Percentiles rank a stretch among this genome's conserved stretches.
Evolutionary conservation across 2,113 vertebrate species (phyloP).

Genomic region (Lycaon pictus): DNA sequence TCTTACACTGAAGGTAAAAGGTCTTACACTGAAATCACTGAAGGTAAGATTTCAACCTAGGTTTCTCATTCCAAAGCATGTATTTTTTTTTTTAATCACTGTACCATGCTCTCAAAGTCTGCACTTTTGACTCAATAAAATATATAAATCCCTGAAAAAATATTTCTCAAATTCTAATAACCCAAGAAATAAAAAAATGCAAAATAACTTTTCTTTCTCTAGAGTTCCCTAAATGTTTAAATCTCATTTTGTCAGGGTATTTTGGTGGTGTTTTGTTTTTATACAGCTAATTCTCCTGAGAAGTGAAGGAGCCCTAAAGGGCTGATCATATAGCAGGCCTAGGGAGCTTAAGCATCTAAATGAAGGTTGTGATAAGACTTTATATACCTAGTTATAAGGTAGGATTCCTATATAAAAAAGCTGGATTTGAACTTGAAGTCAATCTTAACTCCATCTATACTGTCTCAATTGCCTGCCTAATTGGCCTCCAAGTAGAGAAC

Average conservation of each 20-base stretch:
- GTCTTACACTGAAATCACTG: too few relatives aligned
- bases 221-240: slow-evolving; percentile 41
- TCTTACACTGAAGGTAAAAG: not conserved
- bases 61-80: not conserved
- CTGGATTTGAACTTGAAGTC: slow-evolving; percentile 67
- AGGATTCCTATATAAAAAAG: slow-evolving; percentile 34
- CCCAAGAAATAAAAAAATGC: not conserved
- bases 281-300: not conserved
- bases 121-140: slow-evolving; percentile 5
- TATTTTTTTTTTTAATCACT: not conserved
- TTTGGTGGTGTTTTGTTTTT: slow-evolving; percentile 33
- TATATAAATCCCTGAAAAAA: not conserved
- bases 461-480: slow-evolving; percentile 72
- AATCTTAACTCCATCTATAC: slow-evolving; percentile 49
- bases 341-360: slow-evolving; percentile 59
- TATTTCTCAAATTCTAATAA: slow-evolving; percentile 41
- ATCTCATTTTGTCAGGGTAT: slow-evolving; percentile 42
- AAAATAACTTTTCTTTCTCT: slow-evolving; percentile 49
- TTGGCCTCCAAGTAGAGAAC: slow-evolving; percentile 60
- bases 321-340: not conserved
- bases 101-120: not conserved
- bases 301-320: slow-evolving; percentile 9
- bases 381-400: slow-evolving; percentile 20
- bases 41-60: not conserved
- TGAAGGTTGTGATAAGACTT: slow-evolving; percentile 65